Evolutionary conservation across 1,140 invertebrate genomes (phyloP).

Genomic region (Pseudomyrmex gracilis): DNA sequence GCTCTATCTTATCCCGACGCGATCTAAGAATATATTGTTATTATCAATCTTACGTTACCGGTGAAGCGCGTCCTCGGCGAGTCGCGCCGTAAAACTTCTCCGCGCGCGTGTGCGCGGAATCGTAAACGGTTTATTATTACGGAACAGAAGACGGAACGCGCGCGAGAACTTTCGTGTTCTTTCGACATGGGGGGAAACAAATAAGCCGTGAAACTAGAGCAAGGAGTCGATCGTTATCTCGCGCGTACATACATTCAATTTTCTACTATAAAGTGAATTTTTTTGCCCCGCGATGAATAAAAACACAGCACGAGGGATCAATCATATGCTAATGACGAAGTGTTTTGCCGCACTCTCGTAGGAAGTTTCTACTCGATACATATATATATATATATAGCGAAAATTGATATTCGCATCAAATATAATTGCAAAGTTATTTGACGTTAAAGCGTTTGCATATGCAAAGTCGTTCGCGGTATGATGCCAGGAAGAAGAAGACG

Average conservation of each 20-base stretch:
- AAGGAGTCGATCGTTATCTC: neutral
- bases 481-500: constrained; percentile 67
- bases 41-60: constrained; percentile 43
- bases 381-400: neutral
- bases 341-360: no score
- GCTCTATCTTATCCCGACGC: constrained; percentile 15
- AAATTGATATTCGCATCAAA: constrained; percentile 9
- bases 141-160: neutral
- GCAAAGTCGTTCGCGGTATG: constrained; percentile 30
- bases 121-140: constrained; percentile 13
- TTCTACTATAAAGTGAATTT: no score
- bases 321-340: no score
- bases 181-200: neutral
- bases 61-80: neutral
- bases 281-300: no score
- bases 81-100: constrained; percentile 25
- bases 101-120: constrained; percentile 28
- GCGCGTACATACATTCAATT: neutral
- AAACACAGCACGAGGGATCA: no score
- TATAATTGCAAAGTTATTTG: neutral
- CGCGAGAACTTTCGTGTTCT: constrained; percentile 2
- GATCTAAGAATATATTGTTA: constrained; percentile 50
- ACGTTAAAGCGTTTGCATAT: constrained; percentile 4
- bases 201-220: neutral
- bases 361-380: no score